Evolutionary conservation across 2,888 invertebrate genomes (phyloP).

Genomic region (Chirona hameri): DNA sequence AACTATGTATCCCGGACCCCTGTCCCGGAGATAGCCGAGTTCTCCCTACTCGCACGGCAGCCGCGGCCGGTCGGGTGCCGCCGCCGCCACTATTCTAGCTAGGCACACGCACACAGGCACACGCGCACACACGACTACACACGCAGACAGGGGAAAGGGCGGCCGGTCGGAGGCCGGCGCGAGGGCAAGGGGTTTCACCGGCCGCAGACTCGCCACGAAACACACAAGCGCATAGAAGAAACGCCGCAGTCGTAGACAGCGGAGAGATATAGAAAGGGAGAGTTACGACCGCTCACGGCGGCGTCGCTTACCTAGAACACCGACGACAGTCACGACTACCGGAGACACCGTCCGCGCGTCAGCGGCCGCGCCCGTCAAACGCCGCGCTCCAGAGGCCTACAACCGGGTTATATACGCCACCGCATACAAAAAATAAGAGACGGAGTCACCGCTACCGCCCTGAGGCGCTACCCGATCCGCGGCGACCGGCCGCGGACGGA

Average conservation of each 20-base stretch:
- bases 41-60: not conserved
- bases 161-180: not conserved
- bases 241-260: not conserved
- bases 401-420: not conserved
- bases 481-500: not conserved
- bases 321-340: not conserved
- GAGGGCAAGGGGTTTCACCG: not conserved
- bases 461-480: not conserved
- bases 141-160: not conserved
- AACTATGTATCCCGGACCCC: not conserved
- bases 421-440: conserved; percentile 3
- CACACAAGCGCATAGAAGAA: not conserved
- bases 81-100: not conserved
- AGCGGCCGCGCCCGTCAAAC: not conserved
- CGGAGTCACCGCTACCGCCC: not conserved
- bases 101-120: not conserved
- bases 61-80: not conserved
- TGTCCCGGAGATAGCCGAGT: not conserved
- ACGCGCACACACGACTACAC: not conserved
- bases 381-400: not conserved
- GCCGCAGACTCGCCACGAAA: not conserved
- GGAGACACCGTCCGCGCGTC: not conserved
- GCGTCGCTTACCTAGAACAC: not conserved
- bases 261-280: not conserved
- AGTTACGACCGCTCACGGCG: not conserved